Evolutionary conservation across 2,888 invertebrate species (phyloP), one percentile per base, ranked within the genome.

Genomic region (Sceliomorpha sp.): DNA sequence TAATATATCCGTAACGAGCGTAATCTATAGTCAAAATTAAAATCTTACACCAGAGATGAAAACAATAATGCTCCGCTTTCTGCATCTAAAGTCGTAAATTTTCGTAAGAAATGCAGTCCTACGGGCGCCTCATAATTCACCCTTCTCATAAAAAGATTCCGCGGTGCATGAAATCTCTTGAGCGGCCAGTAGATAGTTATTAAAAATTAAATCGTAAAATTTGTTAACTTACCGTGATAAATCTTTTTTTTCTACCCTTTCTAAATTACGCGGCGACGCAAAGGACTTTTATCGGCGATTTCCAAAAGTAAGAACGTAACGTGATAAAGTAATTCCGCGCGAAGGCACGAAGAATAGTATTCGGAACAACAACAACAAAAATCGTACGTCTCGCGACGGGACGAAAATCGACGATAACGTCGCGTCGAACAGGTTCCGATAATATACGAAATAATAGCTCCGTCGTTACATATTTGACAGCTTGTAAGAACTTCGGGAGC

Each of bases 71-170:
- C 63, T 32, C 45, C 20, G 48, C 53, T 59, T 55, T 59, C 62
- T 44, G 27, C 59, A 50, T 36, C 47, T 42, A 42, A 20, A 20
- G 44, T 31, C 48, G 51, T 55, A 55, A 67, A 67, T 63, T 62
- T 44, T 39, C 42, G 44, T 58, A 58, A 70, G 64, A 60, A 72
- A 69, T 48, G 50, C 55, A 45, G 60, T 47, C 44, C 44, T 20
- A 42, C 27, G 29, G 63, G 72, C 59, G 64, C 50, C 64, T 64
- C 63, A 45, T 69, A 64, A 56, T 69, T 69, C 53, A 64, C 40
- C 42, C 45, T 42, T 40, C 51, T 53, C 59, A 44, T 59, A 59
- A 64, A 64, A 69, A 72, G 62, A 62, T 58, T 60, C 55, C 29
- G 44, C 48, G 50, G 29, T 29, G 53, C 47, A 62, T 58, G 56